phyloP scores from a whole-genome alignment of 2,113 vertebrate species.

The Melanotaenia duboulayi region DNA sequence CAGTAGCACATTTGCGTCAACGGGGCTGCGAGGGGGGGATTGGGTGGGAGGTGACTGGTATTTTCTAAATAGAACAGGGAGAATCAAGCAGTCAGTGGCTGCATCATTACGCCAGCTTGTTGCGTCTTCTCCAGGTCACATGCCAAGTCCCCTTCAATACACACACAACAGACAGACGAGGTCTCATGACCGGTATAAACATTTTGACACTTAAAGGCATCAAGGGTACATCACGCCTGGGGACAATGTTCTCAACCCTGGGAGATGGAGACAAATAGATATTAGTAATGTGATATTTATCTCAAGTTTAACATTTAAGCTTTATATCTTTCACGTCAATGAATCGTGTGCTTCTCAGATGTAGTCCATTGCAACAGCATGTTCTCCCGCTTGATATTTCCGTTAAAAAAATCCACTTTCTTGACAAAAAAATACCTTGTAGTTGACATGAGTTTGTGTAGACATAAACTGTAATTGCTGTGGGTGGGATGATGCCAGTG shows the following conservation, averaged over 20 bases:
- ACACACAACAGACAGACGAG: conserved; percentile 59
- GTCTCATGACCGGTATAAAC: conserved; percentile 72
- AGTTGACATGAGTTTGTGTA: conserved; percentile 19
- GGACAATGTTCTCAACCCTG: conserved; percentile 44
- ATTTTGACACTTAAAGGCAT: conserved; percentile 57
- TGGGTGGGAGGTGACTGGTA: conserved; percentile 65
- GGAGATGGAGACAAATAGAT: conserved; percentile 15
- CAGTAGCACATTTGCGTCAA: conserved; percentile 79
- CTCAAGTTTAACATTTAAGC: conserved; percentile 7
- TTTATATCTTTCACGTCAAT: not conserved
- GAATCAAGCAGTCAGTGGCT: conserved; percentile 65
- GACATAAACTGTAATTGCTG: conserved; percentile 32
- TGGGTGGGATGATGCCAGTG: conserved; percentile 47
- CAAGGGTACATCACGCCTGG: conserved; percentile 47
- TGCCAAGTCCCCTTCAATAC: conserved; percentile 60
- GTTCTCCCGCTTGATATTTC: conserved; percentile 11
- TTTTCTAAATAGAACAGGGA: conserved; percentile 68
- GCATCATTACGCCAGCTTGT: conserved; percentile 71
- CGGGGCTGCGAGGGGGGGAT: conserved; percentile 58
- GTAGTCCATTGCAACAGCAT: not conserved
- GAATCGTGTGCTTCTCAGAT: not conserved
- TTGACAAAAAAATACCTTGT: not conserved
- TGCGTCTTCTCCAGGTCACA: conserved; percentile 76
- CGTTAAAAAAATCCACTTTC: conserved; percentile 15
- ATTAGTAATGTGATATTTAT: conserved; percentile 3